Evolutionary conservation across 2,113 vertebrate genomes (phyloP).

Genomic region (Brachionichthys hirsutus): DNA sequence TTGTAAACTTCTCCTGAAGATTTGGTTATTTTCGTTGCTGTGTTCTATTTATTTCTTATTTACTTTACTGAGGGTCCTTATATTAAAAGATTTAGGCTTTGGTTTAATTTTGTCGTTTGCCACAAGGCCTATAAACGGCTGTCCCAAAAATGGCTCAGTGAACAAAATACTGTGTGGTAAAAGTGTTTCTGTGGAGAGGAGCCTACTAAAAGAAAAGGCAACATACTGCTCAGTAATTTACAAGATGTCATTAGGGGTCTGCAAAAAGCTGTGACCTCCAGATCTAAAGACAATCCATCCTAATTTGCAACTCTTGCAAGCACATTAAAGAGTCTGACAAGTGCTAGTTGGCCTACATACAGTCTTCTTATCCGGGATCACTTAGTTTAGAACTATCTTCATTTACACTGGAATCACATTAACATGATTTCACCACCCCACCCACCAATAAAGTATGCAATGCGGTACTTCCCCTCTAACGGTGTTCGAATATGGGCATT

Average conservation of each 20-base stretch:
- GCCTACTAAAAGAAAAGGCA: too few species aligned
- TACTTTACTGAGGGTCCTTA: not conserved
- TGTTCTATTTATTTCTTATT: not conserved
- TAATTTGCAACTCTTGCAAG: too few species aligned
- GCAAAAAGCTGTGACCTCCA: too few species aligned
- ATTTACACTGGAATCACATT: conserved; percentile 40
- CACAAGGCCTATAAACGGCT: not conserved
- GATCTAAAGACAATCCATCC: too few species aligned
- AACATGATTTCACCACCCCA: conserved; percentile 22
- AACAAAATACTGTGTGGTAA: not conserved
- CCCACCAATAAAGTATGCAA: not conserved
- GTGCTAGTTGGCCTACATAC: too few species aligned
- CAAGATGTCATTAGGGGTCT: too few species aligned
- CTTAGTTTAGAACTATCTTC: too few species aligned
- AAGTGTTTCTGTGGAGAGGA: too few species aligned
- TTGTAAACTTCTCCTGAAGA: not conserved
- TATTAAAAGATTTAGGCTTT: not conserved
- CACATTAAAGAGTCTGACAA: too few species aligned
- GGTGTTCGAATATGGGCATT: conserved; percentile 12
- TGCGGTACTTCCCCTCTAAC: conserved; percentile 51
- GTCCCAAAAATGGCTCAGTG: not conserved
- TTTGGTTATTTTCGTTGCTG: not conserved
- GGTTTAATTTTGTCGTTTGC: not conserved
- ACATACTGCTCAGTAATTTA: too few species aligned
- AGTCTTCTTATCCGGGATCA: too few species aligned